These are phyloP conservation scores for Toxostoma redivivum DNA, from an alignment of 2,113 vertebrate species.

Conservation along the genomic window DNA sequence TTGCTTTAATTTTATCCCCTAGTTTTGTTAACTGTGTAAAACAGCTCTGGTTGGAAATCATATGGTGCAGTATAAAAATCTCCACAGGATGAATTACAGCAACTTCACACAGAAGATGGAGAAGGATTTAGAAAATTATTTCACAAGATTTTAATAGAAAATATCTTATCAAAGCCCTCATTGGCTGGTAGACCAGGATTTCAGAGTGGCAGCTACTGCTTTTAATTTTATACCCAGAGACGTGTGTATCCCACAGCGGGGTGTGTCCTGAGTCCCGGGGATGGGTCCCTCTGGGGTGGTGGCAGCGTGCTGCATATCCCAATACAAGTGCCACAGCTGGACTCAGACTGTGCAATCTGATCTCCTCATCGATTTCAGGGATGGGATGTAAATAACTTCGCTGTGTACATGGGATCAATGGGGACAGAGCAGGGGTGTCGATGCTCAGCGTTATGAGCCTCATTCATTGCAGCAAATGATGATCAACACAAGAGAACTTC, in stretches of 20 bases:
- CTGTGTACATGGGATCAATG: not conserved
- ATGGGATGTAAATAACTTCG: conserved; percentile 6
- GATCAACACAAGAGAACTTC: conserved; percentile 13
- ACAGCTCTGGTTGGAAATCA: not conserved
- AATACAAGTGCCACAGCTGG: not conserved
- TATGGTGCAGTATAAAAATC: conserved; percentile 42
- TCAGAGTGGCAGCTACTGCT: not conserved
- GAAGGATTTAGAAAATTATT: not conserved
- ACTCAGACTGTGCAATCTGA: not conserved
- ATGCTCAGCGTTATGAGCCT: not conserved
- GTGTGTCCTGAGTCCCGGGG: not conserved
- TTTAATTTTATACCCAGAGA: not conserved
- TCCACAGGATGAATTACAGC: not conserved
- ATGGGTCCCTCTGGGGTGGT: not conserved
- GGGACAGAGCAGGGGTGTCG: not conserved
- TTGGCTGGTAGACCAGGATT: not conserved
- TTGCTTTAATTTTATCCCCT: conserved; percentile 38
- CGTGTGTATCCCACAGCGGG: not conserved
- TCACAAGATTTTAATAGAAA: conserved; percentile 11
- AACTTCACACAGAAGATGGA: not conserved
- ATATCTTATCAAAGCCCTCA: not conserved
- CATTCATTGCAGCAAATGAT: not conserved
- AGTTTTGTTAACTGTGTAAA: conserved; percentile 19
- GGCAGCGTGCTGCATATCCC: not conserved
- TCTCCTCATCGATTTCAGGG: not conserved